Conservation (phyloP, 2,797 vertebrate species). For the Ambastaia sidthimunki region DNA sequence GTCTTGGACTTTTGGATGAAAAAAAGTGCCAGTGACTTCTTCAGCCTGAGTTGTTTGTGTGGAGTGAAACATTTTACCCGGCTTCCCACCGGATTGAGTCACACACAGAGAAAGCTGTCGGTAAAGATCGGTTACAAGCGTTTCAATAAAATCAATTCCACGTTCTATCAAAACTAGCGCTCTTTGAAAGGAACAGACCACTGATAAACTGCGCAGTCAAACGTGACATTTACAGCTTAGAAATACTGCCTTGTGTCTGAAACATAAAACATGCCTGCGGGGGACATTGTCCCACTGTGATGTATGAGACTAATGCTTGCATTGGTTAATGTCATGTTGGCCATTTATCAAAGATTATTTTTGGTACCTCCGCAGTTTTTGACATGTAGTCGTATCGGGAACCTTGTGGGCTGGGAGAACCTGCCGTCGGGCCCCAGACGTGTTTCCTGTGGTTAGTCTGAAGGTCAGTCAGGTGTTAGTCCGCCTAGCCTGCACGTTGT, state of each 20-base stretch:
- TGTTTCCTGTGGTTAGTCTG: slow-evolving; percentile 35
- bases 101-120: slow-evolving; percentile 23
- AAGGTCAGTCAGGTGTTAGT: slow-evolving; percentile 37
- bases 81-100: slow-evolving; percentile 10
- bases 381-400: background rate
- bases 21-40: slow-evolving; percentile 28
- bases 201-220: slow-evolving; percentile 47
- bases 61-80: background rate
- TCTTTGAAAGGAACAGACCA: slow-evolving; percentile 32
- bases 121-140: slow-evolving; percentile 45
- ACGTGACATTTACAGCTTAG: slow-evolving; percentile 36
- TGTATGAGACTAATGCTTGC: slow-evolving; percentile 53
- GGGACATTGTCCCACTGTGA: slow-evolving; percentile 40
- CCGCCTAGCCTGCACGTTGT: slow-evolving; percentile 8
- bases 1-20: background rate
- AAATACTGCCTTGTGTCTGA: slow-evolving; percentile 48
- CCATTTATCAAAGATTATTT: slow-evolving; percentile 58
- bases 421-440: slow-evolving; percentile 22
- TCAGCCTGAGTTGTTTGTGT: slow-evolving; percentile 24
- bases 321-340: slow-evolving; percentile 48
- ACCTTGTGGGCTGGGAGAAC: background rate
- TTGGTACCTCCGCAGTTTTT: slow-evolving; percentile 23
- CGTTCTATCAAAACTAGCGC: slow-evolving; percentile 40
- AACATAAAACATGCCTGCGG: slow-evolving; percentile 25
- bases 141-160: slow-evolving; percentile 51